A percentile compares a stretch with the other conserved stretches of the same genome.
Evolutionary conservation across 2,113 vertebrate genomes (phyloP).

Genomic region (Atrichornis clamosus): DNA sequence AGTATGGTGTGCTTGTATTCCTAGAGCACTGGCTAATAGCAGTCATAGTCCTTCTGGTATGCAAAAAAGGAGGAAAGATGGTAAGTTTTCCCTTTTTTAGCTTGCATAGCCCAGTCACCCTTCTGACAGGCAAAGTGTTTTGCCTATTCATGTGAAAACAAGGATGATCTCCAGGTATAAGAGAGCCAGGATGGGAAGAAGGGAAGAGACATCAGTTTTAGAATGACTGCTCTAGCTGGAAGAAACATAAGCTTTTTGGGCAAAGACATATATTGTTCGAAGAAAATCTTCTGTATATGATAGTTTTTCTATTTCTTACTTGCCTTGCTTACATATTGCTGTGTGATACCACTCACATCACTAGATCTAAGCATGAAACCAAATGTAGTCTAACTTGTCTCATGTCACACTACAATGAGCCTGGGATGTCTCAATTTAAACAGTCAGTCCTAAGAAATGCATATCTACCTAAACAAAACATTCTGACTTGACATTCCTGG

Average conservation of each 20-base stretch:
- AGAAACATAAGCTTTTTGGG: background rate
- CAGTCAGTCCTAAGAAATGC: background rate
- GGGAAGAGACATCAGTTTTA: background rate
- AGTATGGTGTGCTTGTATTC: fast-evolving
- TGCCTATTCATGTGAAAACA: background rate
- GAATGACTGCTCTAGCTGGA: background rate
- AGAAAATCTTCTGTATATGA: background rate
- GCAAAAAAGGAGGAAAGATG: background rate
- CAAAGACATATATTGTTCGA: background rate
- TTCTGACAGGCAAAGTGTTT: background rate
- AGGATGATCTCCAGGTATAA: background rate
- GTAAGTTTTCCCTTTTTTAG: background rate
- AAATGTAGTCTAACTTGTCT: background rate
- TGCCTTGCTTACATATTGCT: background rate
- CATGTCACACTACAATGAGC: background rate
- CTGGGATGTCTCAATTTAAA: background rate
- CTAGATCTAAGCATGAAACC: background rate
- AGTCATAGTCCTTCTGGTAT: background rate
- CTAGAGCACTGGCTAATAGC: background rate
- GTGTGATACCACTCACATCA: background rate
- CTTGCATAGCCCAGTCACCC: background rate
- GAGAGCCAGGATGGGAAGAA: background rate
- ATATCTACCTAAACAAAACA: background rate
- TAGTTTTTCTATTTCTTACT: background rate
- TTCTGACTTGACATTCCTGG: background rate